Evolutionary conservation across 2,888 invertebrate genomes (phyloP), one percentile per base, ranked within the genome.

Genomic region (Digitonthophagus gazella): DNA sequence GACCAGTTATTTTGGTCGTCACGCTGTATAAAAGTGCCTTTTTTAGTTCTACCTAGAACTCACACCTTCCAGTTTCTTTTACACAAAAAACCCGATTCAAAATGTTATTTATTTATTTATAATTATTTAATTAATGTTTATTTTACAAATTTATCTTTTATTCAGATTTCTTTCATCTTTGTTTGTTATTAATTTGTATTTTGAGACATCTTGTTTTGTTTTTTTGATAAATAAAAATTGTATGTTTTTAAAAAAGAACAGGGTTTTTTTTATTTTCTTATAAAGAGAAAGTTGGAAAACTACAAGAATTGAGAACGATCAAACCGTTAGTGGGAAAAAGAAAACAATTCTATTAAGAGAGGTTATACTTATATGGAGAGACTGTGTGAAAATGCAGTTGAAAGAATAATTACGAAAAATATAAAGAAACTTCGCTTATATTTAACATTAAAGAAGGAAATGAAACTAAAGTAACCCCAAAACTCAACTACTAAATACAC

Each of bases 1-100:
- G 74, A 73, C 75, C 75, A 74, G 72, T 75, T 75, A 69, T 74
- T 74, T 68, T 75, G 75, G 75, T 74, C 73, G 18, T 56, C 64
- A 69, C 16, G 61, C 61, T 61, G 61, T 61, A 61, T 61, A 61
- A 61, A 61, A n/a, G 61, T 61, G 61, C 61, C 61, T 61, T 61
- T 19, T 8, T 44, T 19, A 16, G 18, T 61, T 16, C 8, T 20
- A 16, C 15, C 58, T 14, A 8, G 15, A 58, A 58, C 18, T 11
- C 58, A 15, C 58, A 14, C 4, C 28, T 44, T 44, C n/a, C 6
- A 44, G 8, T 44, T 11, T 5, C 11, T 44, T 44, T 44, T 44
- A 2, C 11, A 44, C 28, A 44, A 44, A 22, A 44, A 44, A 44
- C 28, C 8, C 28, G 11, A 44, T 18, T n/a, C 19, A 61, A 15